Conservation (phyloP, 2,888 invertebrate species). For the Pollenia labialis region DNA sequence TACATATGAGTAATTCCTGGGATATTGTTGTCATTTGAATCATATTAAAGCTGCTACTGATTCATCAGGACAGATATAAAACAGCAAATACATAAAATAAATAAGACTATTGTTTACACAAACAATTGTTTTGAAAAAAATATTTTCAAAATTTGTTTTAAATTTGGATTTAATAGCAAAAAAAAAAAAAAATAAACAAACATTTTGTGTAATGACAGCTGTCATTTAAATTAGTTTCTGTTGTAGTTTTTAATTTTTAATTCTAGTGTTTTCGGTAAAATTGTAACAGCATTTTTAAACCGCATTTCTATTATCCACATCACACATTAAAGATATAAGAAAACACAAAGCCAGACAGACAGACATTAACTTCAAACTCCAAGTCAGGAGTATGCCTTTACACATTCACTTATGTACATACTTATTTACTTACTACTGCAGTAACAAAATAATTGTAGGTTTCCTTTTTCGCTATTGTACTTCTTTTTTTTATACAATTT, state of each 20-base stretch:
- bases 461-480: slow-evolving; percentile 33
- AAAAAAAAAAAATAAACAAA: not conserved
- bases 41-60: slow-evolving; percentile 48
- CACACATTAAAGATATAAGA: not conserved
- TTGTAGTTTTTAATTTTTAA: not conserved
- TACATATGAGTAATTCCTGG: slow-evolving; percentile 55
- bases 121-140: slow-evolving; percentile 11
- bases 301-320: slow-evolving; percentile 7
- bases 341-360: slow-evolving; percentile 2
- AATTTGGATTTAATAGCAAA: not conserved
- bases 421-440: not conserved
- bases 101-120: slow-evolving; percentile 1
- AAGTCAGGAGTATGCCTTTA: not conserved
- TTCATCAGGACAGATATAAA: slow-evolving; percentile 51
- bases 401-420: not conserved
- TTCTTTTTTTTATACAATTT: slow-evolving; percentile 4
- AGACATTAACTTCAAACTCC: not conserved
- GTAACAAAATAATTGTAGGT: slow-evolving; percentile 36
- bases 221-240: slow-evolving; percentile 29
- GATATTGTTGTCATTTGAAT: slow-evolving; percentile 55
- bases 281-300: slow-evolving; percentile 17
- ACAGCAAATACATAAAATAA: not conserved
- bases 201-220: slow-evolving; percentile 45
- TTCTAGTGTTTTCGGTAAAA: not conserved
- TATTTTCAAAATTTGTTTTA: slow-evolving; percentile 1